Conservation (phyloP, 1,140 invertebrate genomes). For the Dysdera silvatica region DNA sequence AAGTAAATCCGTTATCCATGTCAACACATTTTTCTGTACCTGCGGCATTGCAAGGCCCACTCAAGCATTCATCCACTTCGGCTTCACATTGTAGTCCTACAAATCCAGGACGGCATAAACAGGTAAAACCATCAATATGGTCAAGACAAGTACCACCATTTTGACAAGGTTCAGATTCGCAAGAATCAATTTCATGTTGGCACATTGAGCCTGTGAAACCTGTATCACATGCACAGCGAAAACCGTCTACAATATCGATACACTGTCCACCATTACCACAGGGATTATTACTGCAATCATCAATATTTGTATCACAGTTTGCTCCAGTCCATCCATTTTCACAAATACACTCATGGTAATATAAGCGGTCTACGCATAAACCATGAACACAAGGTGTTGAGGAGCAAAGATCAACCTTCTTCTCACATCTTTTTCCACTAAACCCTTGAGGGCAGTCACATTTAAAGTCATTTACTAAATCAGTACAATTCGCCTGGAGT, state of each 20-base stretch:
- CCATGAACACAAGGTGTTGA: slow-evolving; percentile 85
- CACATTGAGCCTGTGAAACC: slow-evolving; percentile 77
- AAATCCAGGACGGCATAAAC: slow-evolving; percentile 44
- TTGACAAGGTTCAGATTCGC: slow-evolving; percentile 44
- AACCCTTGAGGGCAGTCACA: slow-evolving; percentile 91
- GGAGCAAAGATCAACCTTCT: slow-evolving; percentile 85
- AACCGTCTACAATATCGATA: slow-evolving; percentile 72
- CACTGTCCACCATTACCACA: slow-evolving; percentile 92
- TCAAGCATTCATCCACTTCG: slow-evolving; percentile 74
- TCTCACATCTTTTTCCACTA: slow-evolving; percentile 90
- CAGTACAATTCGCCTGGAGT: slow-evolving; percentile 83
- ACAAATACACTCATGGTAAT: slow-evolving; percentile 79
- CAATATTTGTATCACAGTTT: slow-evolving; percentile 78
- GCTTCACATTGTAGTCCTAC: slow-evolving; percentile 75
- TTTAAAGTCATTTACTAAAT: slow-evolving; percentile 81
- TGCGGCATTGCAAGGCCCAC: slow-evolving; percentile 71
- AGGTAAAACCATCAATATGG: slow-evolving; percentile 41
- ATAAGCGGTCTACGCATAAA: slow-evolving; percentile 80
- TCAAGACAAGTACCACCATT: slow-evolving; percentile 46
- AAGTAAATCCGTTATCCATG: slow-evolving; percentile 74
- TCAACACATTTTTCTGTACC: slow-evolving; percentile 82
- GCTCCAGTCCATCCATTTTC: slow-evolving; percentile 75
- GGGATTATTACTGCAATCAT: slow-evolving; percentile 76
- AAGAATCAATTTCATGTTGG: slow-evolving; percentile 70
- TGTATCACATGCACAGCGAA: slow-evolving; percentile 74